Conservation (phyloP, 2,888 invertebrate species). For the Beris chalybata region DNA sequence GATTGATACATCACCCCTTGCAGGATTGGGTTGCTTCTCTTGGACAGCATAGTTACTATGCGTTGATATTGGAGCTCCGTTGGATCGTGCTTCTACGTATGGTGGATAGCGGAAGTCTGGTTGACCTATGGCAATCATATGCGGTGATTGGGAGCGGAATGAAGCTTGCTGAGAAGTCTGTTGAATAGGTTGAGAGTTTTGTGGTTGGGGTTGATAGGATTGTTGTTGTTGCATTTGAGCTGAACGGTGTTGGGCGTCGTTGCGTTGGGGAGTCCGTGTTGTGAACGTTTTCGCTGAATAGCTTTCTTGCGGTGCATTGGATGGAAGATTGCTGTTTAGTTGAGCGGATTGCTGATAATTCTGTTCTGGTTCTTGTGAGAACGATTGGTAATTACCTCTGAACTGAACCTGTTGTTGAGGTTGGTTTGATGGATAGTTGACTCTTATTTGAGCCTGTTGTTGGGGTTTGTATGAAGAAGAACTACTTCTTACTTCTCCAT, state of each 20-base stretch:
- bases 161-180: background rate
- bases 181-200: background rate
- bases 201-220: background rate
- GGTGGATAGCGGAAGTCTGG: constrained; percentile 45
- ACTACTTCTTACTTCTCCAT: too few relatives aligned
- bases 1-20: background rate
- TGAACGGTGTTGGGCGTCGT: too few relatives aligned
- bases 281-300: too few relatives aligned
- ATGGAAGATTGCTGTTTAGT: too few relatives aligned
- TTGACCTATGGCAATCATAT: constrained; percentile 48
- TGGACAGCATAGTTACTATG: constrained; percentile 4
- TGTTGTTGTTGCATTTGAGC: background rate
- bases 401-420: constrained; percentile 33
- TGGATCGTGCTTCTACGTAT: constrained; percentile 39
- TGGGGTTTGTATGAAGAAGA: too few relatives aligned
- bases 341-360: background rate
- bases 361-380: constrained; percentile 28
- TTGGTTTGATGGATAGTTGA: constrained; percentile 26
- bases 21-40: constrained; percentile 31
- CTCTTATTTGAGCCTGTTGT: too few relatives aligned
- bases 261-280: too few relatives aligned
- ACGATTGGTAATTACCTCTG: constrained; percentile 36
- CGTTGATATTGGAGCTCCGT: constrained; percentile 38
- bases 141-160: constrained; percentile 39
- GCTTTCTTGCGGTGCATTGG: too few relatives aligned